Base-by-base conservation (phyloP, 1,140 invertebrate genomes). In the Aradophagus sp. region DNA sequence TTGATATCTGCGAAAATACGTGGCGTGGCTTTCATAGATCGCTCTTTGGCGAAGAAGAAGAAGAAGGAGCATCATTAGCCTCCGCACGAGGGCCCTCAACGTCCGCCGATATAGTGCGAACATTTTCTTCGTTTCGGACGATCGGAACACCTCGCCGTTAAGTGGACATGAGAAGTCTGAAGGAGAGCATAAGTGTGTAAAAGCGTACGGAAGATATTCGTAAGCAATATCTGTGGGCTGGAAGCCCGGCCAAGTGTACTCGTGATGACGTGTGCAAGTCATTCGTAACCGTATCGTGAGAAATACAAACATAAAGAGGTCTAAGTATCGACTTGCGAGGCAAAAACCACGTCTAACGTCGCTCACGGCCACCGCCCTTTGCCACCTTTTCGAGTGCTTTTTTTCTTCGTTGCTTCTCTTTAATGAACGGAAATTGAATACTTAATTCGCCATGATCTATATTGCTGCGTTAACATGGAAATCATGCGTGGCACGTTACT, bases 271-370 rank as follows among this genome's bases (percentile, higher is more conserved):
- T 75, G 72, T 80, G 80, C 81, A 81, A 82, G 81, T 84, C 81
- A 82, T 76, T 78, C 72, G 80, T 81, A 76, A 83, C 80, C 81
- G 76, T 80, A 82, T 82, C 81, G 81, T 84, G 80, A 81, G 81
- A 84, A 84, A 82, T 72, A 81, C 80, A 84, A 83, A 84, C 80
- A 83, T 73, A 68, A 45, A 32, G 56, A 67, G 38, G 38, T 41
- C 52, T 45, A 23, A 58, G 62, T 63, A 63, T 67, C 48, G 55
- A 53, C 48, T 73, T 27, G 62, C 44, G 27, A 42, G 23, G 45
- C 39, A 36, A 53, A 20, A 45, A 26, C n/a, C n/a, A 44, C 39
- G 19, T 52, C 34, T 19, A 47, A 65, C 53, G 59, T 65, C 52
- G 65, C 35, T 63, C 58, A 62, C 31, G 20, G 35, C 47, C 55